Evolutionary conservation across 2,888 invertebrate genomes (phyloP), one percentile per base, ranked within the genome.

Genomic region (Ceriagrion tenellum): DNA sequence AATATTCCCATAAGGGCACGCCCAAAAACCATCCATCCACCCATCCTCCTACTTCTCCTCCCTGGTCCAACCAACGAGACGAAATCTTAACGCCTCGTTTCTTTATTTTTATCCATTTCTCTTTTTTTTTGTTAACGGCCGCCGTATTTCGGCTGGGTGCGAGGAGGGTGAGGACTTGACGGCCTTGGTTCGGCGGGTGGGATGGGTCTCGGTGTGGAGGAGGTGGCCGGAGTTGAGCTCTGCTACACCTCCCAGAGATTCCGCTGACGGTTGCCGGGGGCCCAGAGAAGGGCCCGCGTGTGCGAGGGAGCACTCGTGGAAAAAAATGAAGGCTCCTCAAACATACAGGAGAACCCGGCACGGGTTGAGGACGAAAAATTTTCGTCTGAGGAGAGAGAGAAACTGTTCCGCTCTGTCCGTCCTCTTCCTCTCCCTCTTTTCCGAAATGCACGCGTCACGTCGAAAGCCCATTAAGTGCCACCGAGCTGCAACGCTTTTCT

Each of bases 61-160:
- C 81, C 18, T 35, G 81, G 81, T 35, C 35, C 35, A 26, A 3
- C 35, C 81, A 93, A 63, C 40, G 69, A 47, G 40, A 93, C 40
- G 47, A 69, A 93, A 74, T 91, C 47, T n/a, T 69, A n/a, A n/a
- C n/a, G 47, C 63, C 35, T 63, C 26, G 63, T 35, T 93, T 16
- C 8, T 93, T 69, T 93, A 89, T 89, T 18, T 55, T 55, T 55
- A 23, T 40, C 0, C 0, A 47, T 88, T 20, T 88, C 18, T 88
- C 4, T n/a, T n/a, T 40, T 35, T 88, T 88, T 55, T 26, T 93
- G 35, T 93, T 91, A 91, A 91, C 59, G 35, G 63, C 69, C 69
- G 69, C 63, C 47, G 63, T 69, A 93, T 93, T 93, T 93, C 74
- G 93, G 93, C 93, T 93, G 91, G 59, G 35, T 63, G 35, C 91